Evolutionary conservation across 1,140 invertebrate species (phyloP).

Genomic region (Rhopalosiphum padi): DNA sequence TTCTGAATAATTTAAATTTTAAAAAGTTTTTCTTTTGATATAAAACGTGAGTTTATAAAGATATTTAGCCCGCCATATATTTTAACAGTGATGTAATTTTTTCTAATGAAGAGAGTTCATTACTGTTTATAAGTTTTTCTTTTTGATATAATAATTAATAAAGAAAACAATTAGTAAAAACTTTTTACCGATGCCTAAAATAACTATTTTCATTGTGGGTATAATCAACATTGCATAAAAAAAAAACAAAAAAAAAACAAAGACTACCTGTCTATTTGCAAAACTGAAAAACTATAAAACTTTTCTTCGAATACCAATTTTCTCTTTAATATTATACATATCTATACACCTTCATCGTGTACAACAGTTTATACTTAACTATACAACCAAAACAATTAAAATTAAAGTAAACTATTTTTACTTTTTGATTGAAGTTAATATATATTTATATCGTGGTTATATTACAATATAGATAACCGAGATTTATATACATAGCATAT

Average conservation of each 20-base stretch:
- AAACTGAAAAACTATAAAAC: background rate
- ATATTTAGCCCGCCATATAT: background rate
- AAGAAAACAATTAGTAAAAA: background rate
- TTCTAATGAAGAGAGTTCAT: conserved; percentile 4
- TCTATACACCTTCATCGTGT: background rate
- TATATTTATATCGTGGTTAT: background rate
- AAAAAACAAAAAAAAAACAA: background rate
- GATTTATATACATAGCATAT: no score
- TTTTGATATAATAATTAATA: conserved; percentile 16
- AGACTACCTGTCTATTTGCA: background rate
- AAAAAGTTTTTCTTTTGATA: background rate
- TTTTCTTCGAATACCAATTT: background rate
- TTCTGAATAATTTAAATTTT: background rate
- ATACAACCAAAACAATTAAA: background rate
- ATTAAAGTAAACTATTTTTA: background rate
- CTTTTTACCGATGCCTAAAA: background rate
- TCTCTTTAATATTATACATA: background rate
- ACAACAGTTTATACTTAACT: background rate
- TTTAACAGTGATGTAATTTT: background rate
- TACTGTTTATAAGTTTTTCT: background rate
- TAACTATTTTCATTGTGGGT: background rate
- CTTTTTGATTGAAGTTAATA: background rate
- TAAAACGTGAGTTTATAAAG: background rate
- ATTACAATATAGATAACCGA: no score
- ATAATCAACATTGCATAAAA: background rate